Evolutionary conservation across 2,797 vertebrate species (phyloP).

Genomic region (Melanotaenia nigrans): DNA sequence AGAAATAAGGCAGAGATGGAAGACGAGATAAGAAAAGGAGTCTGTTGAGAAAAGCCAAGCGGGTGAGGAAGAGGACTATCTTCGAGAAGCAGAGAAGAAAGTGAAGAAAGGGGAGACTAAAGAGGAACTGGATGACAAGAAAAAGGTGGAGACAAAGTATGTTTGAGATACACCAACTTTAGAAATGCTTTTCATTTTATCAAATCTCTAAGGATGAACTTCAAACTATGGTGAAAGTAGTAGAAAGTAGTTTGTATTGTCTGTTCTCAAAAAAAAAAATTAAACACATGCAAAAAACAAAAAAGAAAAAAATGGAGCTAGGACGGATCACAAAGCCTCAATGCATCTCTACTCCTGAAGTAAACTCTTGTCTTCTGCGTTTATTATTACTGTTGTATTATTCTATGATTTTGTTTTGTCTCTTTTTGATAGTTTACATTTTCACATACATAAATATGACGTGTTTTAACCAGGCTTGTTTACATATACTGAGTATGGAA

Average conservation of each 20-base stretch:
- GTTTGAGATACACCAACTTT: slow-evolving; percentile 2
- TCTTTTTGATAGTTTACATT: not conserved
- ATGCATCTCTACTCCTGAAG: too few species aligned
- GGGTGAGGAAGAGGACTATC: not conserved
- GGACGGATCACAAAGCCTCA: too few species aligned
- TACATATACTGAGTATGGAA: slow-evolving; percentile 9
- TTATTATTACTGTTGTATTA: not conserved
- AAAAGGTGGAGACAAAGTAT: not conserved
- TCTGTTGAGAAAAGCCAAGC: slow-evolving; percentile 12
- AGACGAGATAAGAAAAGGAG: slow-evolving; percentile 1
- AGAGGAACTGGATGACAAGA: not conserved
- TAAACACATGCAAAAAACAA: not conserved
- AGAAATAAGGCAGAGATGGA: slow-evolving; percentile 12
- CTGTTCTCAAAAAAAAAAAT: not conserved
- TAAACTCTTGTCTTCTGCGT: not conserved
- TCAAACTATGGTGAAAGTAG: not conserved
- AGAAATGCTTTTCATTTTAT: not conserved
- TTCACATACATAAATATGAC: slow-evolving; percentile 17
- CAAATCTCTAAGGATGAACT: not conserved
- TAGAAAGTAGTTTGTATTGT: not conserved
- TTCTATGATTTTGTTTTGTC: slow-evolving; percentile 33
- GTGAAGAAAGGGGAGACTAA: not conserved
- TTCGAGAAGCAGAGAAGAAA: not conserved
- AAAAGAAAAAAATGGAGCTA: not conserved
- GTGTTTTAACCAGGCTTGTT: slow-evolving; percentile 9